Percentiles rank a stretch among this genome's conserved stretches.
Evolutionary conservation across 2,797 vertebrate genomes (phyloP).

Genomic region (Rousettus madagascariensis): DNA sequence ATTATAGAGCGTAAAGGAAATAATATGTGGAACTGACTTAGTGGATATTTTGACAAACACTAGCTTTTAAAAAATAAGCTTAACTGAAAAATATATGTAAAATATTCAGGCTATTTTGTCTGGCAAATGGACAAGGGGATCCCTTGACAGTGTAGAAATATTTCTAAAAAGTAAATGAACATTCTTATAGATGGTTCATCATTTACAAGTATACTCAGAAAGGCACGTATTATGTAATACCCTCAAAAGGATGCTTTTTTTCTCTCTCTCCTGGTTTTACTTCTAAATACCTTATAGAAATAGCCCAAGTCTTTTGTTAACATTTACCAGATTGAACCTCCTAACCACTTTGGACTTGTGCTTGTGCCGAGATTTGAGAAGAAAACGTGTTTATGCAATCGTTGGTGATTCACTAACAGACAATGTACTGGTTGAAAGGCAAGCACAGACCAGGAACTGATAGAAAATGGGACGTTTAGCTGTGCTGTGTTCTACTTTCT

Average conservation of each 20-base stretch:
- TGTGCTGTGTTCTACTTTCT: background rate
- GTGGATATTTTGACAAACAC: background rate
- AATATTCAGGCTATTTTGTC: background rate
- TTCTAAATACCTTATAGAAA: background rate
- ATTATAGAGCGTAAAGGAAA: background rate
- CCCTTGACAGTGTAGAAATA: background rate
- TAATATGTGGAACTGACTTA: background rate
- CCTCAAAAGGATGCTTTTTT: background rate
- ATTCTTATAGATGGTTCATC: background rate
- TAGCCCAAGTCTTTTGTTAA: background rate
- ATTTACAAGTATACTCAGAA: background rate
- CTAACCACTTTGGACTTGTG: background rate
- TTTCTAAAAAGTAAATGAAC: background rate
- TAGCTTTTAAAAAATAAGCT: background rate
- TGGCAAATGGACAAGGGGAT: background rate
- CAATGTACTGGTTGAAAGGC: background rate
- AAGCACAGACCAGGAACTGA: background rate
- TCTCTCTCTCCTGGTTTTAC: background rate
- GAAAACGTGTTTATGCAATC: background rate
- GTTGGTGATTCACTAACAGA: slow-evolving; percentile 27
- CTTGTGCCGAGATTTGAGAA: background rate
- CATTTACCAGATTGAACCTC: background rate
- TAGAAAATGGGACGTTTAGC: background rate
- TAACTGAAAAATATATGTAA: background rate
- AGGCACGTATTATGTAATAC: background rate